Conservation (phyloP, 1,140 invertebrate genomes). For the Leptonema lineaticorne region DNA sequence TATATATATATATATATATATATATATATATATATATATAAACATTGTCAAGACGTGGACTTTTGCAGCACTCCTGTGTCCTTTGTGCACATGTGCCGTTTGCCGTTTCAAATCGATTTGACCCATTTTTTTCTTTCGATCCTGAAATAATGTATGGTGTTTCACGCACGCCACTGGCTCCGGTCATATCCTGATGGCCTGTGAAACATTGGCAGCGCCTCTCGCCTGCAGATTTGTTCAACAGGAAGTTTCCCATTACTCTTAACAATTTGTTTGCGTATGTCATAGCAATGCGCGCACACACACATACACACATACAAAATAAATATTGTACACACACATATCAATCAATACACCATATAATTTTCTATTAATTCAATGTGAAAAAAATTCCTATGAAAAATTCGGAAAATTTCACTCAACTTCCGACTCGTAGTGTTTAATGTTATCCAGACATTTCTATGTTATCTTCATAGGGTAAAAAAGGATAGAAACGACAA, state of each 20-base stretch:
- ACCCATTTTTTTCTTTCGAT: not conserved
- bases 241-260: constrained; percentile 29
- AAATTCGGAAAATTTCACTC: not conserved
- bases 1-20: too few relatives aligned
- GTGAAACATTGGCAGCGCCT: constrained; percentile 21
- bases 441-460: too few relatives aligned
- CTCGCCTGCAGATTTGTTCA: constrained; percentile 28
- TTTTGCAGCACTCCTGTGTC: too few relatives aligned
- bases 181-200: constrained; percentile 26
- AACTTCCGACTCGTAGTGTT: not conserved
- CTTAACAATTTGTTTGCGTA: constrained; percentile 32
- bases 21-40: too few relatives aligned
- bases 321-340: not conserved
- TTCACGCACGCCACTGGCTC: constrained; percentile 10
- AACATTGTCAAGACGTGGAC: too few relatives aligned
- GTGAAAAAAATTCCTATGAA: too few relatives aligned
- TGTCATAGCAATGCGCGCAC: constrained; percentile 5
- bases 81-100: too few relatives aligned
- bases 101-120: too few relatives aligned
- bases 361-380: not conserved
- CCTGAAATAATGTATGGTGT: too few relatives aligned
- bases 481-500: too few relatives aligned
- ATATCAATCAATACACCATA: not conserved
- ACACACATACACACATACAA: not conserved
- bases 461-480: too few relatives aligned